Evolutionary conservation across 2,113 vertebrate species (phyloP).

Genomic region (Myrmecobius fasciatus): DNA sequence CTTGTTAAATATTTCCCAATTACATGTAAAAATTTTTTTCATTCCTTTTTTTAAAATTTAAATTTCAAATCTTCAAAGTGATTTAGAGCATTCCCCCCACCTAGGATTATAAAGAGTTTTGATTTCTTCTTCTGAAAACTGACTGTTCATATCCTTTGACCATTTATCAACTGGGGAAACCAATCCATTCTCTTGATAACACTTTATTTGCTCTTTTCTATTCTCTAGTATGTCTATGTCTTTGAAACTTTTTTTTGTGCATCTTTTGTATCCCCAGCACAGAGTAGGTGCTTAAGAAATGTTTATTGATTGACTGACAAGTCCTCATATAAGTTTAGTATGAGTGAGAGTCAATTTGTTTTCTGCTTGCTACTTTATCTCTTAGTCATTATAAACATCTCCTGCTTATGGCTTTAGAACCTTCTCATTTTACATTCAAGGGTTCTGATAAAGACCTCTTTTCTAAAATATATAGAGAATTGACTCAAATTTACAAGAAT

Average conservation of each 20-base stretch:
- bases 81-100: no score
- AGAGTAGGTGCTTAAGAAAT: background rate
- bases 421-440: background rate
- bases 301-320: background rate
- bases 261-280: background rate
- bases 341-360: background rate
- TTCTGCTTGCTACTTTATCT: background rate
- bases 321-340: background rate
- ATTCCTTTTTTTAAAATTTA: no score
- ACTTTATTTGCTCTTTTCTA: background rate
- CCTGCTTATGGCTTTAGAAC: background rate
- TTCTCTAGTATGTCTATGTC: background rate
- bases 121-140: background rate
- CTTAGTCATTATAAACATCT: background rate
- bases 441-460: no score
- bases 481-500: no score
- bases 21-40: no score
- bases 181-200: background rate
- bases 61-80: no score
- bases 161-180: background rate
- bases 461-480: no score
- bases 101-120: background rate
- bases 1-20: no score
- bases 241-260: background rate
- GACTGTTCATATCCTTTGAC: background rate